phyloP scores from a whole-genome alignment of 2,797 vertebrate species.

The Platyrinchus mystaceus region DNA sequence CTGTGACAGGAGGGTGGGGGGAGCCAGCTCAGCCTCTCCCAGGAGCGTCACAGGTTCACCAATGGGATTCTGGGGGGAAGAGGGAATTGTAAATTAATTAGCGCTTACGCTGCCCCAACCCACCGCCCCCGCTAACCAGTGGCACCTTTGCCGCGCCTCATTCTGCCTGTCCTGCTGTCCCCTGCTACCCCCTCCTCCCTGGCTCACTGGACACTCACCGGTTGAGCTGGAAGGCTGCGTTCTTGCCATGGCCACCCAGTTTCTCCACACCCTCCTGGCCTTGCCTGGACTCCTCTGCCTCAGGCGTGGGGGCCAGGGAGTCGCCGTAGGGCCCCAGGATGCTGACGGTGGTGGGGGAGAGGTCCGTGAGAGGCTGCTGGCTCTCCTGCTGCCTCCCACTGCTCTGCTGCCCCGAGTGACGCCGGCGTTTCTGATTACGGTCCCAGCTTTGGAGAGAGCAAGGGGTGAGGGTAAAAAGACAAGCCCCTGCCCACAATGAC shows the following conservation, averaged over 20 bases:
- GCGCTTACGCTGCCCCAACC: fast-evolving
- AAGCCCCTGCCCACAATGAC: background rate
- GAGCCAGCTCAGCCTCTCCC: conserved; percentile 28
- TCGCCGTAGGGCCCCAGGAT: conserved; percentile 76
- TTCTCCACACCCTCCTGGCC: conserved; percentile 56
- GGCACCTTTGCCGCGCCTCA: background rate
- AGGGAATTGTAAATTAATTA: conserved; percentile 21
- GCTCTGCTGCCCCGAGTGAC: conserved; percentile 77
- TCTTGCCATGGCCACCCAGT: conserved; percentile 43
- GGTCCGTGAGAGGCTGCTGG: conserved; percentile 78
- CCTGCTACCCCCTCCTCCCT: background rate
- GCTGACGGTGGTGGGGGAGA: conserved; percentile 76
- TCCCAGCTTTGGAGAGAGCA: conserved; percentile 72
- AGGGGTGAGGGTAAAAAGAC: background rate
- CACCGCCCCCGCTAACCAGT: fast-evolving
- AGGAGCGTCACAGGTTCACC: conserved; percentile 77
- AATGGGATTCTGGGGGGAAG: conserved; percentile 75
- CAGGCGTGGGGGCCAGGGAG: conserved; percentile 64
- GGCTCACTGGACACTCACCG: conserved; percentile 59
- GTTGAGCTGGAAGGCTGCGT: conserved; percentile 77
- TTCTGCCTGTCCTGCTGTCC: background rate
- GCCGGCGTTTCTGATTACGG: conserved; percentile 78
- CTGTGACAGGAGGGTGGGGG: background rate
- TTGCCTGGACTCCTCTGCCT: conserved; percentile 68
- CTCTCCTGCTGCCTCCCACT: conserved; percentile 76